Evolutionary conservation across 2,113 vertebrate genomes (phyloP).

Genomic region (Balaeniceps rex): DNA sequence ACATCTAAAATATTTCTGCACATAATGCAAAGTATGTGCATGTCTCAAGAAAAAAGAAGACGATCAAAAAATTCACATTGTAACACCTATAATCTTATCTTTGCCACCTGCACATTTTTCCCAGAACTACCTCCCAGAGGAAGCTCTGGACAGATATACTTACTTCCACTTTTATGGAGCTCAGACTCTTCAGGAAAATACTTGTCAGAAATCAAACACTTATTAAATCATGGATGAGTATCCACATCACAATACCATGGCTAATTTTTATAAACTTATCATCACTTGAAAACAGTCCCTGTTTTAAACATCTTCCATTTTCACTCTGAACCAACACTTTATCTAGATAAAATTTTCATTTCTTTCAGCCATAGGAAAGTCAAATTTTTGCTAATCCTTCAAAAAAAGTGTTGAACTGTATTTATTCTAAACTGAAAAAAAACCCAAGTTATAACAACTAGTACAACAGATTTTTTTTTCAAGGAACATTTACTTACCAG

Average conservation of each 20-base stretch:
- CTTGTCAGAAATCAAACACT: slow-evolving; percentile 50
- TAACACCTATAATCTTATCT: slow-evolving; percentile 36
- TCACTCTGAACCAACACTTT: slow-evolving; percentile 56
- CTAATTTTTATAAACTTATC: slow-evolving; percentile 7
- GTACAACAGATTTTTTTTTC: not conserved
- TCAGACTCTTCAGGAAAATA: slow-evolving; percentile 39
- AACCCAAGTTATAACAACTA: not conserved
- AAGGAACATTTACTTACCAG: not conserved
- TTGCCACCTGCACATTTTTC: slow-evolving; percentile 52
- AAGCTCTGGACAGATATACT: slow-evolving; percentile 49
- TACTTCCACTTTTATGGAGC: slow-evolving; percentile 31
- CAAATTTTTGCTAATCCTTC: not conserved
- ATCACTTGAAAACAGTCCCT: slow-evolving; percentile 33
- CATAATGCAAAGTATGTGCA: not conserved
- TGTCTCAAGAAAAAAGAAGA: not conserved
- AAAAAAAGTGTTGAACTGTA: not conserved
- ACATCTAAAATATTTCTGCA: not conserved
- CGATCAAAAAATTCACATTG: accelerated
- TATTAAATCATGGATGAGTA: slow-evolving; percentile 20
- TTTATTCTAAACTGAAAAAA: slow-evolving; percentile 18
- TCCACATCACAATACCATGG: slow-evolving; percentile 61
- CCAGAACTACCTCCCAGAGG: slow-evolving; percentile 62
- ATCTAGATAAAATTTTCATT: not conserved
- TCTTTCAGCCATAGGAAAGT: not conserved
- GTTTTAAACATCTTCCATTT: slow-evolving; percentile 60